phyloP scores from a whole-genome alignment of 2,888 invertebrate genomes.

The Heteromyza rotundicornis region DNA sequence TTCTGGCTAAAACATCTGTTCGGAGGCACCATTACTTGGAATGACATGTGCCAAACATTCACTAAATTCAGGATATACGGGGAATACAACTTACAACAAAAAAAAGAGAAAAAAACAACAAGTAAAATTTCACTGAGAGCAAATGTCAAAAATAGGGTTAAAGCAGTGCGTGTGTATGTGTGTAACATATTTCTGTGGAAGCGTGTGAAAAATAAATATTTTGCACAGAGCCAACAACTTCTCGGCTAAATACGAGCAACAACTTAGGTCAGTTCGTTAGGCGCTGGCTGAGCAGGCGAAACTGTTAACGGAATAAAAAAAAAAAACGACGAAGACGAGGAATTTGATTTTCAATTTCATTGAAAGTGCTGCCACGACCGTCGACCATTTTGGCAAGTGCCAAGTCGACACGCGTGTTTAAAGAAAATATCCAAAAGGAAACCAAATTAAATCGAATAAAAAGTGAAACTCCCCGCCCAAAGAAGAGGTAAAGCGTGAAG shows the following conservation, averaged over 20 bases:
- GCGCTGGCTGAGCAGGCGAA: constrained; percentile 47
- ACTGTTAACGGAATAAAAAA: constrained; percentile 27
- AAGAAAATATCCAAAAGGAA: too few species aligned
- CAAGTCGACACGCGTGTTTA: neutral
- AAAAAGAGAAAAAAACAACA: too few species aligned
- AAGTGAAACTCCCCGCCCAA: too few species aligned
- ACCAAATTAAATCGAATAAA: too few species aligned
- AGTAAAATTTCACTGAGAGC: too few species aligned
- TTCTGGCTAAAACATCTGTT: neutral
- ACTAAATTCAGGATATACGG: neutral
- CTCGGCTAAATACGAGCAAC: constrained; percentile 5
- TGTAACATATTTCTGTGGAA: too few species aligned
- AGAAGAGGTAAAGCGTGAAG: too few species aligned
- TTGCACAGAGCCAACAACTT: neutral
- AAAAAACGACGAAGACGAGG: too few species aligned
- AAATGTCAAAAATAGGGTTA: constrained; percentile 28
- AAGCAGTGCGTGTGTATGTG: neutral
- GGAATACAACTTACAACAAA: too few species aligned
- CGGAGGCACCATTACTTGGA: neutral
- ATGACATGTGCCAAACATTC: neutral
- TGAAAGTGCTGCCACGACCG: too few species aligned
- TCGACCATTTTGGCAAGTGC: neutral
- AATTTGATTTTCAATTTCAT: too few species aligned
- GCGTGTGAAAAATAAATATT: neutral
- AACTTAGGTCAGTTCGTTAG: constrained; percentile 47